These are phyloP conservation scores for Ctenodactylus gundi DNA, from an alignment of 2,113 vertebrate genomes.

Conservation along the genomic window DNA sequence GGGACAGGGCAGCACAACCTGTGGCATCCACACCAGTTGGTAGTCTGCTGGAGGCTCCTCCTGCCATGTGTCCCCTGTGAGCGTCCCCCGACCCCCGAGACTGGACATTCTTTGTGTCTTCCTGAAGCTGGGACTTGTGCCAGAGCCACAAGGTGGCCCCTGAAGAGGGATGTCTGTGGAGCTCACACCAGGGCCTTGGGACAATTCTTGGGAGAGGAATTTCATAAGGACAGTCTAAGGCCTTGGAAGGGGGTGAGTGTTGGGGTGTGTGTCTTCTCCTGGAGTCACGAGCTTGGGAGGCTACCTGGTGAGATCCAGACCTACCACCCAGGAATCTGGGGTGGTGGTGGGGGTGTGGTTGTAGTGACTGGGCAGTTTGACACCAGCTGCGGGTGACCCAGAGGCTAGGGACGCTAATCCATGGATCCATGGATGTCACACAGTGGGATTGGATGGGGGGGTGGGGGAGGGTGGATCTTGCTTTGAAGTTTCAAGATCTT, in stretches of 20 bases:
- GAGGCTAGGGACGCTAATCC: not conserved
- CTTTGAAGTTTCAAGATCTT: not conserved
- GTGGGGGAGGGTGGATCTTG: not conserved
- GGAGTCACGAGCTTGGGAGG: not conserved
- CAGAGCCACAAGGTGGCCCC: not conserved
- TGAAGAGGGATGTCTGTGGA: not conserved
- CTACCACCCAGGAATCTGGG: not conserved
- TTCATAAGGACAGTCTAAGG: not conserved
- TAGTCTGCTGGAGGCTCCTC: not conserved
- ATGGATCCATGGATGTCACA: too few species aligned
- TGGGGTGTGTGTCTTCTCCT: not conserved
- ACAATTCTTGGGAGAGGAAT: not conserved
- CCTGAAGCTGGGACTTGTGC: not conserved
- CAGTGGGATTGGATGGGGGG: not conserved
- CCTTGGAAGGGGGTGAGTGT: not conserved
- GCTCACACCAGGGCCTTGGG: accelerated
- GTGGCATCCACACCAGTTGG: accelerated
- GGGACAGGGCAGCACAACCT: not conserved
- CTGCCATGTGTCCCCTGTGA: not conserved
- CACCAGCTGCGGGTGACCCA: not conserved
- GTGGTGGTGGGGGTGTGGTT: too few species aligned
- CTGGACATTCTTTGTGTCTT: not conserved
- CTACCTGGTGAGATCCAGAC: not conserved
- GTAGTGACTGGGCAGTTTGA: not conserved
- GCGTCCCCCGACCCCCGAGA: too few species aligned